phyloP scores from a whole-genome alignment of 2,888 invertebrate genomes.

The Morinoia aosen region DNA sequence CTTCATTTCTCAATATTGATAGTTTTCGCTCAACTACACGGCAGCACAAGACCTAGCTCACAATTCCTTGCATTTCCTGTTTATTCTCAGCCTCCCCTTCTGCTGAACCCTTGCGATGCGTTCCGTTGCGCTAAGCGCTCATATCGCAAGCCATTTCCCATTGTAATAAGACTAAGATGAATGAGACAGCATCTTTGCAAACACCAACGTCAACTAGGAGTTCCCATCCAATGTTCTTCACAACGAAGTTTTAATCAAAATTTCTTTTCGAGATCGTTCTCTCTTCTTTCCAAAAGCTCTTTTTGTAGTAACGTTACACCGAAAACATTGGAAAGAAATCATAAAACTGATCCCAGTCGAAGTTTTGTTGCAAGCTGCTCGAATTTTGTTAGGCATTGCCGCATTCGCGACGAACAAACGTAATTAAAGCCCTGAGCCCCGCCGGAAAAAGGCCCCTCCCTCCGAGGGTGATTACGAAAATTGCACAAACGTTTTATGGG shows the following conservation, averaged over 20 bases:
- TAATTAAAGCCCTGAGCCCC: constrained; percentile 14
- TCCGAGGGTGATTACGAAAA: constrained; percentile 32
- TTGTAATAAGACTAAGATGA: not conserved
- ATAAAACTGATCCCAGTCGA: not conserved
- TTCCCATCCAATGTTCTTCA: not conserved
- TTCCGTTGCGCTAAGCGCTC: not conserved
- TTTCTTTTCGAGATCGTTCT: not conserved
- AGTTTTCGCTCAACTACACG: not conserved
- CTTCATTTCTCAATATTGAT: not conserved
- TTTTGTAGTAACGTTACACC: not conserved
- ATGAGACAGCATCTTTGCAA: not conserved
- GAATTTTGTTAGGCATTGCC: not conserved
- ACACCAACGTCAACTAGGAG: not conserved
- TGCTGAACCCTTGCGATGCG: not conserved
- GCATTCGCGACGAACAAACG: not conserved
- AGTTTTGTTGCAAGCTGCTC: not conserved
- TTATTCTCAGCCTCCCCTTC: not conserved
- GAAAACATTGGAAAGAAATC: not conserved
- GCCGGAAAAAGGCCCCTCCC: not conserved
- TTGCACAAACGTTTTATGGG: not conserved
- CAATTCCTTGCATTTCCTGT: not conserved
- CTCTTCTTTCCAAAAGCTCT: not conserved
- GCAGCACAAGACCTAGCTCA: not conserved
- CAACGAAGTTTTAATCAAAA: not conserved
- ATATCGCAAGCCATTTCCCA: not conserved